Evolutionary conservation across 2,797 vertebrate genomes (phyloP), one percentile per base, ranked within the genome.

Genomic region (Cirrhinus mrigala): DNA sequence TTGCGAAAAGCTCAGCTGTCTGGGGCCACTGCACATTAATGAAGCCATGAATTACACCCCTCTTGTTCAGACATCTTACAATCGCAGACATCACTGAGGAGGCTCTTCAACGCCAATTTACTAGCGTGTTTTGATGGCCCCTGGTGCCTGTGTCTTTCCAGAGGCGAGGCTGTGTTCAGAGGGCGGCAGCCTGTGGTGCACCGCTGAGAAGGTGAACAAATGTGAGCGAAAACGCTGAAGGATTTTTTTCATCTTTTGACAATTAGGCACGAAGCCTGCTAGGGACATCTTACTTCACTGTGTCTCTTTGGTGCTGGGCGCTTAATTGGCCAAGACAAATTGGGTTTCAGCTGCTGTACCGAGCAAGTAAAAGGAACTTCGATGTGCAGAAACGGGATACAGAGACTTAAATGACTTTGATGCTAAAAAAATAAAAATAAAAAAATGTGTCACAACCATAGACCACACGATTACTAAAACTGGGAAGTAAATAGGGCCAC

Each of bases 61-160:
- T 87, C 93, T 70, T 82, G 89, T 89, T 92, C 93, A 94, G 94
- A 95, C 94, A 95, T 92, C 93, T 91, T 93, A 81, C 91, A 91
- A 52, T 92, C 92, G 91, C 90, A 90, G 93, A 94, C 94, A 96
- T 95, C 94, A 94, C 95, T 95, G 95, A 94, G 94, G 95, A 95
- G 93, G 93, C 93, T 96, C 93, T 95, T 94, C 93, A 89, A 93
- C 85, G 91, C 92, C 95, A 96, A 96, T 96, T 96, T 95, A 95
- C 94, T 94, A 95, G 94, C 94, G 92, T 93, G 94, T 94, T 96
- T 94, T 92, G 93, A 93, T 90, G 60, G 84, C 77, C 60, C 70
- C 79, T 48, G 82, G 92, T 92, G 91, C 92, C 88, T 81, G 86
- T 92, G 93, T 92, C 54, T 90, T 88, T 89, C 91, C 92, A 86